phyloP scores from a whole-genome alignment of 2,113 vertebrate genomes.

The Burhinus oedicnemus region DNA sequence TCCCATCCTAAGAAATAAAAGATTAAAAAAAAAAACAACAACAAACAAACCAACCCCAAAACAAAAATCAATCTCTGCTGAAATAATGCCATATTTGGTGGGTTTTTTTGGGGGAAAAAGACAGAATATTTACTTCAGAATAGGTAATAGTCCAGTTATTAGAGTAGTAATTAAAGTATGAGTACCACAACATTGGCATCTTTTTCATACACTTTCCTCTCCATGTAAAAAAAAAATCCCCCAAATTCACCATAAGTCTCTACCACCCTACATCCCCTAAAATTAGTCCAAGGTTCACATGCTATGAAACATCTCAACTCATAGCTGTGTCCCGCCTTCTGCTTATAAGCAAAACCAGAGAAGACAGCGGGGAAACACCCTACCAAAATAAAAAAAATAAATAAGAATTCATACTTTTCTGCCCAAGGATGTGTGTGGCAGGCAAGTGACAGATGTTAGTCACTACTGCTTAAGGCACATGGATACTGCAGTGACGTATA shows the following conservation, averaged over 20 bases:
- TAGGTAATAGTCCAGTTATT: not conserved
- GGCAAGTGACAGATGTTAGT: not conserved
- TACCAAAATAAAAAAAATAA: not conserved
- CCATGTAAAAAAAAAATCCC: not conserved
- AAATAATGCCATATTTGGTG: not conserved
- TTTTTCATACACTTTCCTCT: not conserved
- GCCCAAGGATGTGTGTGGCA: not conserved
- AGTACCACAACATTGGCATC: not conserved
- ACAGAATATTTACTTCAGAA: not conserved
- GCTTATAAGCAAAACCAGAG: not conserved
- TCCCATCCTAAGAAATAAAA: not conserved
- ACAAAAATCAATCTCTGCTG: not conserved
- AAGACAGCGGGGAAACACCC: not conserved
- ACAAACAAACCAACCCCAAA: not conserved
- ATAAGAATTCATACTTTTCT: not conserved
- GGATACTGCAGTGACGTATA: not conserved
- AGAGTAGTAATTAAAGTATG: not conserved
- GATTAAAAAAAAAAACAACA: not conserved
- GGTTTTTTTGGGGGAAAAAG: fast-evolving
- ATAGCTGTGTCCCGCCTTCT: not conserved
- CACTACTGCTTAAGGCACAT: not conserved
- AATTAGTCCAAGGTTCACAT: not conserved
- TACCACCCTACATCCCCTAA: not conserved
- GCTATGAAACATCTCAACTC: not conserved
- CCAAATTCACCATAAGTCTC: not conserved